phyloP scores from a whole-genome alignment of 2,797 vertebrate genomes.

The Percopsis omiscomaycus region DNA sequence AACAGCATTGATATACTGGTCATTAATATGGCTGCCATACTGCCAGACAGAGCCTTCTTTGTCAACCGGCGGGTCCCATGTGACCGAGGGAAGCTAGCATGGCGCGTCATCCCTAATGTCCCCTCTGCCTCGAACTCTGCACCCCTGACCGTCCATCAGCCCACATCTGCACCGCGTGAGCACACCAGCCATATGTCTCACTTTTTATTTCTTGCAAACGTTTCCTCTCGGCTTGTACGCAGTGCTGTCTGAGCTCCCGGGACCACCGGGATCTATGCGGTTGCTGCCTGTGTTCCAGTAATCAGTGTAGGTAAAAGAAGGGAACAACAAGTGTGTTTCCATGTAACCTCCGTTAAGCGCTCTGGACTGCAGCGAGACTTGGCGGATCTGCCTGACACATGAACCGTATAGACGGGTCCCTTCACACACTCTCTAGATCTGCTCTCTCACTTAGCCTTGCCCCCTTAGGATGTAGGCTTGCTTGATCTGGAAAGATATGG shows the following conservation, averaged over 20 bases:
- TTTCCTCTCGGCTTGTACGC: conserved; percentile 48
- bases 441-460: conserved; percentile 53
- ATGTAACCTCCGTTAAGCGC: conserved; percentile 41
- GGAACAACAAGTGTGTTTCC: conserved; percentile 47
- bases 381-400: conserved; percentile 50
- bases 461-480: conserved; percentile 28
- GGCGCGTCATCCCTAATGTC: conserved; percentile 64
- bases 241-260: conserved; percentile 34
- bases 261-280: conserved; percentile 37
- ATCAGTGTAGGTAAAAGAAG: conserved; percentile 40
- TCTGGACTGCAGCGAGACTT: conserved; percentile 36
- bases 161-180: conserved; percentile 50
- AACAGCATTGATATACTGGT: conserved; percentile 66
- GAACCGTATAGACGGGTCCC: conserved; percentile 41
- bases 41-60: conserved; percentile 69
- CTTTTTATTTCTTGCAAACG: conserved; percentile 43
- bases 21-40: conserved; percentile 69
- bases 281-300: conserved; percentile 56
- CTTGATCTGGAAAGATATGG: conserved; percentile 17
- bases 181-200: conserved; percentile 62
- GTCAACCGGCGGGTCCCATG: conserved; percentile 57
- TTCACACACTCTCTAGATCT: conserved; percentile 37
- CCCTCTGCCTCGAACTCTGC: conserved; percentile 48
- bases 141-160: conserved; percentile 56
- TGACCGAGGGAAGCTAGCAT: conserved; percentile 57